phyloP scores from a whole-genome alignment of 2,797 vertebrate species.

The Phaenicophaeus curvirostris region DNA sequence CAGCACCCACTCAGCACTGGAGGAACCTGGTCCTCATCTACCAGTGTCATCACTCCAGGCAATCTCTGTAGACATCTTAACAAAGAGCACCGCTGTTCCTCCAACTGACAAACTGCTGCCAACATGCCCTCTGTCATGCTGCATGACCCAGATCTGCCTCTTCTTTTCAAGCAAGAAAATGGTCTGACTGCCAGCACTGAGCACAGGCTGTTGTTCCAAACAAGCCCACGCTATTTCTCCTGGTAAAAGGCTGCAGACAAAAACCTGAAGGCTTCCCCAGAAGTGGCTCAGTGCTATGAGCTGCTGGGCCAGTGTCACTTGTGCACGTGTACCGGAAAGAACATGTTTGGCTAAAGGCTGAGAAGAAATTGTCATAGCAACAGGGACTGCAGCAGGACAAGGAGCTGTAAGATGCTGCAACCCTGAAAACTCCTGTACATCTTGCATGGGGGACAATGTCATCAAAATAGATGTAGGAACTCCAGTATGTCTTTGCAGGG shows the following conservation, averaged over 20 bases:
- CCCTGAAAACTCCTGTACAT: neutral
- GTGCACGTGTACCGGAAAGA: neutral
- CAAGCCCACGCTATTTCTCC: neutral
- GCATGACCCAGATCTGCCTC: neutral
- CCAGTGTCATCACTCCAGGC: neutral
- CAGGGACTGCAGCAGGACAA: neutral
- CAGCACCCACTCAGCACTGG: neutral
- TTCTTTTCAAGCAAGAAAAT: neutral
- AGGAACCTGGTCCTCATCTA: neutral
- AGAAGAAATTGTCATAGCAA: constrained; percentile 30
- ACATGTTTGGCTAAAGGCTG: neutral
- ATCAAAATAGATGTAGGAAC: neutral
- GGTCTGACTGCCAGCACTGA: neutral
- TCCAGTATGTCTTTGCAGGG: neutral
- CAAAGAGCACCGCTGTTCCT: constrained; percentile 15
- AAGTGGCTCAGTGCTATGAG: neutral
- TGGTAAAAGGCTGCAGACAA: neutral
- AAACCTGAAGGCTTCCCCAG: neutral
- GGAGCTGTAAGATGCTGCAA: neutral
- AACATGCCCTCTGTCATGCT: constrained; percentile 4
- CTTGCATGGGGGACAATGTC: neutral
- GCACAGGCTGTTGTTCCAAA: neutral
- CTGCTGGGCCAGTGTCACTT: neutral
- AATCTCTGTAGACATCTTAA: neutral
- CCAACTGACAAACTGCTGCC: neutral